Percentiles rank a stretch among this genome's conserved stretches.
These are phyloP conservation scores for Rhorus exstirpatorius DNA, from an alignment of 2,888 invertebrate genomes.

Conservation along the genomic window DNA sequence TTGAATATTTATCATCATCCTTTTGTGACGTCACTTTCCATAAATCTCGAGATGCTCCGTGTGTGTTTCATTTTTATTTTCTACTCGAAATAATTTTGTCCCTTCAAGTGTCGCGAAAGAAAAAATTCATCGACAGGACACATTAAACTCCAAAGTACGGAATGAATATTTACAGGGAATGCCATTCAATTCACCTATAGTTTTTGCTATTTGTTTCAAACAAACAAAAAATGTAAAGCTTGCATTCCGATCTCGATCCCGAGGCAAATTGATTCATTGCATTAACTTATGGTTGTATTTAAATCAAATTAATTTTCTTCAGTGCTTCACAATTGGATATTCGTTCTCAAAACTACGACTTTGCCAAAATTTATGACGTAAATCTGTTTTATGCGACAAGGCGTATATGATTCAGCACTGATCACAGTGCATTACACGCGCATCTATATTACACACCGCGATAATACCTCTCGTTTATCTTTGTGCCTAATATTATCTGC, in stretches of 20 bases:
- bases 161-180: no score
- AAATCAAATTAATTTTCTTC: no score
- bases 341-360: no score
- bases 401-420: constrained; percentile 15
- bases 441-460: constrained; percentile 19
- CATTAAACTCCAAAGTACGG: no score
- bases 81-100: not conserved
- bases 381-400: constrained; percentile 1
- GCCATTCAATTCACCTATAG: no score
- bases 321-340: no score
- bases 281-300: no score
- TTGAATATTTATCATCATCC: constrained; percentile 31
- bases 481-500: constrained; percentile 52
- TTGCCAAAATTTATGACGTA: not conserved
- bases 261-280: no score
- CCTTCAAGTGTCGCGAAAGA: no score
- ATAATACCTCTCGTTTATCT: constrained; percentile 54
- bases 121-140: no score
- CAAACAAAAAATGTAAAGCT: not conserved
- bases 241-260: not conserved
- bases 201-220: not conserved
- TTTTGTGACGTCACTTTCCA: not conserved
- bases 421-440: constrained; percentile 21
- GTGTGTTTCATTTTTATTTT: not conserved
- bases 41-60: not conserved